Evolutionary conservation across 2,113 vertebrate species (phyloP).

Genomic region (Rhinolophus ferrumequinum): DNA sequence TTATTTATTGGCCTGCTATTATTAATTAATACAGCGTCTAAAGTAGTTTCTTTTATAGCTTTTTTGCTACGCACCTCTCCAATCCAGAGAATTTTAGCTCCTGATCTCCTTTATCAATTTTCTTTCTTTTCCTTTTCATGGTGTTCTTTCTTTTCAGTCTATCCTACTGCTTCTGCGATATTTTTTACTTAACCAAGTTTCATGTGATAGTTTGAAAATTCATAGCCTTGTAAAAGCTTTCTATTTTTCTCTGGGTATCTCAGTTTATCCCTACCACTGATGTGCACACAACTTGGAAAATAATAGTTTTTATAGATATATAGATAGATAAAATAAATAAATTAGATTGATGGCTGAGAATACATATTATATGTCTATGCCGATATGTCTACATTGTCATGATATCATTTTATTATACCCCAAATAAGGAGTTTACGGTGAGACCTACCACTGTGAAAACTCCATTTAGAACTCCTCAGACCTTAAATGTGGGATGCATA

Average conservation of each 20-base stretch:
- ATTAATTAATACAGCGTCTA: neutral
- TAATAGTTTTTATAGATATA: neutral
- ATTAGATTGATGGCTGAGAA: neutral
- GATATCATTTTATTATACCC: neutral
- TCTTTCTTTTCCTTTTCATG: neutral
- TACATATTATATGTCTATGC: neutral
- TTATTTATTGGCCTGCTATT: neutral
- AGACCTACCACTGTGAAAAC: neutral
- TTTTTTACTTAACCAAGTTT: slow-evolving; percentile 10
- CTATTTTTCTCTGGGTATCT: neutral
- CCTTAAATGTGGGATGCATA: neutral
- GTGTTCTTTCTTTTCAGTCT: neutral
- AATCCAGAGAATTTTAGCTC: neutral
- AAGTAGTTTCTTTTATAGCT: neutral
- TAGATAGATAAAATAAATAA: neutral
- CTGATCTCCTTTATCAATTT: neutral
- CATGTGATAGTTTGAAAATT: neutral
- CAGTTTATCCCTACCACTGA: neutral
- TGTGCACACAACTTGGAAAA: neutral
- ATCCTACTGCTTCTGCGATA: neutral
- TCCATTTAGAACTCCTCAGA: neutral
- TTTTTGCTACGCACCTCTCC: neutral
- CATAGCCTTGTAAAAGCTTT: neutral
- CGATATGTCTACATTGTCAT: neutral
- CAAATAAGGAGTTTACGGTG: neutral